A percentile compares a stretch with the other conserved stretches of the same genome.
Evolutionary conservation across 1,140 invertebrate genomes (phyloP).

Genomic region (Hermetia illucens): DNA sequence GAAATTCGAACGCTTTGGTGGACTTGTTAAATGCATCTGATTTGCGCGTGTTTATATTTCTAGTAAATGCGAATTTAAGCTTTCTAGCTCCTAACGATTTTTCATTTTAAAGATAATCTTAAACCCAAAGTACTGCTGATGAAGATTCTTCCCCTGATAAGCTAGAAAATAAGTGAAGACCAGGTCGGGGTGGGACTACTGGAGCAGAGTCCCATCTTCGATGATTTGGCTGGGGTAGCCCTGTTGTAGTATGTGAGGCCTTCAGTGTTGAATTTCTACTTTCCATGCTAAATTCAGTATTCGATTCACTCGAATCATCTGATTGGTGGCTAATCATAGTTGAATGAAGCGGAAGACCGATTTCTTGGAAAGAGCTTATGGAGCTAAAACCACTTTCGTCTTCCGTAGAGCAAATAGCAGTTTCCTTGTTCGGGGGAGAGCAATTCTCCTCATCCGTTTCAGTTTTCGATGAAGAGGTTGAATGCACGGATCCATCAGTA

Average conservation of each 20-base stretch:
- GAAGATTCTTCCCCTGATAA: too few species aligned
- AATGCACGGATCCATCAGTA: constrained; percentile 30
- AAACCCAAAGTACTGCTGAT: too few species aligned
- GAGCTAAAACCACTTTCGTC: constrained; percentile 72
- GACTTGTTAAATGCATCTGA: too few species aligned
- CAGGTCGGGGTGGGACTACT: constrained; percentile 17
- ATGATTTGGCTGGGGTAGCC: constrained; percentile 1
- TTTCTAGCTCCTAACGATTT: too few species aligned
- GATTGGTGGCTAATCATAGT: constrained; percentile 14
- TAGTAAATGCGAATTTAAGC: too few species aligned
- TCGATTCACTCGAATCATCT: background rate
- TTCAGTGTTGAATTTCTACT: constrained; percentile 25
- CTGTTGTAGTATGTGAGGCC: constrained; percentile 8
- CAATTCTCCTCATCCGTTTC: constrained; percentile 25
- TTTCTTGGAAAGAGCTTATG: constrained; percentile 65
- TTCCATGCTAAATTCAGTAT: constrained; percentile 9
- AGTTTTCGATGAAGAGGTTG: constrained; percentile 26
- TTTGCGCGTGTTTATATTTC: too few species aligned
- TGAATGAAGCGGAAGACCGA: constrained; percentile 43
- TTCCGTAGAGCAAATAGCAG: constrained; percentile 31
- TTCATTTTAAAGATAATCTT: too few species aligned
- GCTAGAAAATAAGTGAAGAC: too few species aligned
- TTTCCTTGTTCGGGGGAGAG: background rate
- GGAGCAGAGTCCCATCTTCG: constrained; percentile 10
- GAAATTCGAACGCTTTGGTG: too few species aligned